Evolutionary conservation across 1,140 invertebrate species (phyloP).

Genomic region (Zaprionus ghesquierei): DNA sequence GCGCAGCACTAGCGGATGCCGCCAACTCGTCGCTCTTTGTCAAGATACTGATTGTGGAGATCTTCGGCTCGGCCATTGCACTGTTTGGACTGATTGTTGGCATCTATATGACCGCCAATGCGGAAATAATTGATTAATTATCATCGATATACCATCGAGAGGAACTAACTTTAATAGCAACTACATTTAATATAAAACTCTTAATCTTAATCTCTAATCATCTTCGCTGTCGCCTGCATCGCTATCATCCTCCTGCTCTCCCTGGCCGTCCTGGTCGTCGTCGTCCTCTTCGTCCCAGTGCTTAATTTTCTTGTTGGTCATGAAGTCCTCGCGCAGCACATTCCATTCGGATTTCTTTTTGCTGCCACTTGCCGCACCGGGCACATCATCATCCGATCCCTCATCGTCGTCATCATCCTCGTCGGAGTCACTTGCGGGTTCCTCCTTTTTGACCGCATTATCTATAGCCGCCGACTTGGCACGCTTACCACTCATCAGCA

Average conservation of each 20-base stretch:
- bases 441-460: slow-evolving; percentile 83
- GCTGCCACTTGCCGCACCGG: slow-evolving; percentile 9
- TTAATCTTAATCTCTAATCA: slow-evolving; percentile 50
- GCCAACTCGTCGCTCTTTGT: slow-evolving; percentile 97
- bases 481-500: slow-evolving; percentile 88
- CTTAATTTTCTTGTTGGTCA: slow-evolving; percentile 94
- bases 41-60: slow-evolving; percentile 98
- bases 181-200: slow-evolving; percentile 1
- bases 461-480: slow-evolving; percentile 86
- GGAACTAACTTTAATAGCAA: slow-evolving; percentile 41
- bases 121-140: slow-evolving; percentile 83
- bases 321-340: slow-evolving; percentile 91
- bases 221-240: slow-evolving; percentile 36
- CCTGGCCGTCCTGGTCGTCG: slow-evolving; percentile 68
- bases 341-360: slow-evolving; percentile 84
- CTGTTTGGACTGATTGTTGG: slow-evolving; percentile 98
- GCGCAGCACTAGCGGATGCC: slow-evolving; percentile 97
- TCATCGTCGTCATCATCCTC: slow-evolving; percentile 56
- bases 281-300: slow-evolving; percentile 93
- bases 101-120: slow-evolving; percentile 93
- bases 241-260: slow-evolving; percentile 15
- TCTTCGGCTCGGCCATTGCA: slow-evolving; percentile 98
- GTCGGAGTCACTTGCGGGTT: slow-evolving; percentile 82
- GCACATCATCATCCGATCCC: not conserved
- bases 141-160: not conserved